These are phyloP conservation scores for Coecobrya sp. DNA, from an alignment of 2,888 invertebrate genomes.

Conservation along the genomic window DNA sequence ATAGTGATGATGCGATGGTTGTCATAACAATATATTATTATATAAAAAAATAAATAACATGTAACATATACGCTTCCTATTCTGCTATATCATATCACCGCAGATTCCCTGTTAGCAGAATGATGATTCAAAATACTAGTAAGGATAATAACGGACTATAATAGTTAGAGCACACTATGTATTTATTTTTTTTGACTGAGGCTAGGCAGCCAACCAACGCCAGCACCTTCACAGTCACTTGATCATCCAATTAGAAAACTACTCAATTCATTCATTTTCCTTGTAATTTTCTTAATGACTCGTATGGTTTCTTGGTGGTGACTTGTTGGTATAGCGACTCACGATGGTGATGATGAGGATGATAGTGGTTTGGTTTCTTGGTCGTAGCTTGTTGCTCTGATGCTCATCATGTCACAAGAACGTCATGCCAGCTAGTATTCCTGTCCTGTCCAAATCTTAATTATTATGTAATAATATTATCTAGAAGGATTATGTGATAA, in stretches of 20 bases:
- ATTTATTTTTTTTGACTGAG: neutral
- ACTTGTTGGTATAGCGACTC: neutral
- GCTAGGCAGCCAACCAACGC: conserved; percentile 20
- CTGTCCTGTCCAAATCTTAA: too few relatives aligned
- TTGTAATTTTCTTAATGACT: conserved; percentile 63
- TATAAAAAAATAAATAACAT: too few relatives aligned
- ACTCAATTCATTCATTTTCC: conserved; percentile 63
- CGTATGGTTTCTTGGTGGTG: conserved; percentile 33
- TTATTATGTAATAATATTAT: too few relatives aligned
- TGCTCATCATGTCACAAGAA: neutral
- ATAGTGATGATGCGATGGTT: neutral
- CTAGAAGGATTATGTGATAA: too few relatives aligned
- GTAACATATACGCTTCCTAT: too few relatives aligned
- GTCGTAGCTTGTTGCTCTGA: conserved; percentile 17
- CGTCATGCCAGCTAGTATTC: neutral
- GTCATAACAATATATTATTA: too few relatives aligned
- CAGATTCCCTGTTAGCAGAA: too few relatives aligned
- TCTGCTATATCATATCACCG: too few relatives aligned
- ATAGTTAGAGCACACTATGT: neutral
- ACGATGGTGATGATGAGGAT: neutral
- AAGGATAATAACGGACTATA: too few relatives aligned
- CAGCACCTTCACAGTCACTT: conserved; percentile 58
- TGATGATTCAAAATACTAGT: too few relatives aligned
- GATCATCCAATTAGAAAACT: conserved; percentile 60
- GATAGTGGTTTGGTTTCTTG: neutral